A percentile compares a stretch with the other conserved stretches of the same genome.
These are phyloP conservation scores for Drosophila paulistorum DNA, from an alignment of 1,140 invertebrate species.

Conservation along the genomic window DNA sequence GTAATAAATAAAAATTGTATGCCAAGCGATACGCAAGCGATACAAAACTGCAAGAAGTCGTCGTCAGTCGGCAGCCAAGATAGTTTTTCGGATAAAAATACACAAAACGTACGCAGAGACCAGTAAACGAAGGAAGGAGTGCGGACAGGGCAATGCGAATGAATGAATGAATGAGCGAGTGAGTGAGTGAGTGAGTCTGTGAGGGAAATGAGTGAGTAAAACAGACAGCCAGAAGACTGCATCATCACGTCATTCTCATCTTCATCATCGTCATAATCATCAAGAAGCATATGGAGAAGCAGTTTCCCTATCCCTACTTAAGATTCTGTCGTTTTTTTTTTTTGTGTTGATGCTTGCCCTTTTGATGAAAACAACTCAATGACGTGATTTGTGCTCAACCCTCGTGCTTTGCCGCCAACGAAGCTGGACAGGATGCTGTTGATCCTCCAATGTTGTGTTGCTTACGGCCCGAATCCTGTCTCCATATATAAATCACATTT, in stretches of 20 bases:
- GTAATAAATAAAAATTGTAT: slow-evolving; percentile 83
- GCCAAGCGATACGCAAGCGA: slow-evolving; percentile 72
- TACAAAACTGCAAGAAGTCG: slow-evolving; percentile 77
- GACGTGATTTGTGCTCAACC: slow-evolving; percentile 69
- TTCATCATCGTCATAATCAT: slow-evolving; percentile 25
- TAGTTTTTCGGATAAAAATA: slow-evolving; percentile 80
- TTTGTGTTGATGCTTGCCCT: slow-evolving; percentile 66
- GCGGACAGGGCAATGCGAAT: slow-evolving; percentile 24
- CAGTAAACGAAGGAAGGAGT: slow-evolving; percentile 1
- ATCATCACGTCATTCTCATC: slow-evolving; percentile 10
- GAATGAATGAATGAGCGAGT: slow-evolving; percentile 60
- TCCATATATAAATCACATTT: slow-evolving; percentile 77
- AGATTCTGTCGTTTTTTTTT: background rate
- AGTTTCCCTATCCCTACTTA: background rate
- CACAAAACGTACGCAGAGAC: slow-evolving; percentile 38
- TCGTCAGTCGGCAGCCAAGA: slow-evolving; percentile 62
- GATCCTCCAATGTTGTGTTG: background rate
- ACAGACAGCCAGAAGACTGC: slow-evolving; percentile 12
- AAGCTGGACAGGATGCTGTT: slow-evolving; percentile 35
- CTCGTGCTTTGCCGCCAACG: slow-evolving; percentile 50
- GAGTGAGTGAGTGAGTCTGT: slow-evolving; percentile 6
- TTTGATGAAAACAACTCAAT: slow-evolving; percentile 82
- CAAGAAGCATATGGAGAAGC: background rate
- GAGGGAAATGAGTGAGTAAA: background rate
- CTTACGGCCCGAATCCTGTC: slow-evolving; percentile 33